Base-by-base conservation (phyloP, 2,888 invertebrate genomes). In the Meliscaeva auricollis region DNA sequence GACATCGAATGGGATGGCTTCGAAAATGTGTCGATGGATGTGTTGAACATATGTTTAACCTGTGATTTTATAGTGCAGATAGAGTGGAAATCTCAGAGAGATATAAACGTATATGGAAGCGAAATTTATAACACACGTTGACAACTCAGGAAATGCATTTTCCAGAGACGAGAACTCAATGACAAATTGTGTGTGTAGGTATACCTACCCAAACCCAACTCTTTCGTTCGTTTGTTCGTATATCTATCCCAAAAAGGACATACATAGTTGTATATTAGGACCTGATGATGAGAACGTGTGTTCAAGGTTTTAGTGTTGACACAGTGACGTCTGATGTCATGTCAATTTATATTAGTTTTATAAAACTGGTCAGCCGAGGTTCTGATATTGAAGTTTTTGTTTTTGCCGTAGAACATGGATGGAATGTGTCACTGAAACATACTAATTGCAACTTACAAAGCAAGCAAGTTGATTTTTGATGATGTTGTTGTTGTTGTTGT, bases 11-110 rank as follows among this genome's bases (percentile, higher is more conserved):
- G 76, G 85, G 85, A 81, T 85, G 85, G 81, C 81, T 81, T 85
- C 85, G 85, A 85, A 81, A 85, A 85, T 85, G 85, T 85, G 85
- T 85, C 85, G 85, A 85, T 85, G 44, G 85, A 85, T 85, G 85
- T 81, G 85, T 85, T 72, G 81, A 85, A 85, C 85, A 85, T 77
- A 72, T 85, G 85, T 81, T 85, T 81, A 85, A 85, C 85, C 85
- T 85, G 81, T 85, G 85, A 85, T 85, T 85, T 85, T 38, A 38
- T 38, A 38, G 38, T 38, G 9, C 4, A 3, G 26, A 85, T 68
- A 81, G 76, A 38, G 30, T 76, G 73, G 11, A 69, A 81, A 62
- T 73, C 73, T 73, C 72, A 22, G 62, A 22, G 68, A 66, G 66
- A 17, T 54, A 66, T 62, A 76, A 41, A 76, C 54, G 38, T 9